Percentiles rank a stretch among this genome's conserved stretches.
Evolutionary conservation across 64 coral and sea anemone species (phyloP).

Genomic region (Montipora efflorescens): DNA sequence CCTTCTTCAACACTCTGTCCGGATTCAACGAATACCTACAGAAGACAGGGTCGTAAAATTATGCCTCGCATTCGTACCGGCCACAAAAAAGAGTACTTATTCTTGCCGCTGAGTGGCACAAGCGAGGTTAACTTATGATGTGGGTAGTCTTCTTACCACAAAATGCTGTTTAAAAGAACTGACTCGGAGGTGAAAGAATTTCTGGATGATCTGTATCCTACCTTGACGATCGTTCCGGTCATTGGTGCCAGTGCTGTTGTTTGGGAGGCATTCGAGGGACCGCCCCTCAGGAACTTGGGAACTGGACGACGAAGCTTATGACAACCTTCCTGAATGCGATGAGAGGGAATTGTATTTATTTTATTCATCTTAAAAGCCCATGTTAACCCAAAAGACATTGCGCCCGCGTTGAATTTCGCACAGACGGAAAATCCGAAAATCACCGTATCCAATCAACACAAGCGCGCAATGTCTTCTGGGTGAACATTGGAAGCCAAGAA

Average conservation of each 20-base stretch:
- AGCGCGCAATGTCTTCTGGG: too few relatives aligned
- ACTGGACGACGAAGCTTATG: constrained; percentile 61
- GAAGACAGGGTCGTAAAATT: not conserved
- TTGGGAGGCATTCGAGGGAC: not conserved
- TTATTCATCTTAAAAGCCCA: too few relatives aligned
- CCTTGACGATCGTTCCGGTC: constrained; percentile 82
- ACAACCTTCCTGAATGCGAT: constrained; percentile 54
- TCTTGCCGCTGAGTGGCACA: too few relatives aligned
- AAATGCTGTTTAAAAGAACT: too few relatives aligned
- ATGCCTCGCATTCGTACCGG: not conserved
- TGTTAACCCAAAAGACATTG: too few relatives aligned
- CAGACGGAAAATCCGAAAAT: too few relatives aligned
- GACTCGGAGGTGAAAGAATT: not conserved
- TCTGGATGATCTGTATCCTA: not conserved
- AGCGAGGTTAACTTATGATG: too few relatives aligned
- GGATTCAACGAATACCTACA: constrained; percentile 85
- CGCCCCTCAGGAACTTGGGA: constrained; percentile 73
- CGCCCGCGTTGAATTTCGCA: too few relatives aligned
- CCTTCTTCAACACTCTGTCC: constrained; percentile 91
- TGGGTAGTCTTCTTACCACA: too few relatives aligned
- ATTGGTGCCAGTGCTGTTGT: constrained; percentile 72
- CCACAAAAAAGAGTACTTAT: not conserved
- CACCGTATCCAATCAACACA: too few relatives aligned
- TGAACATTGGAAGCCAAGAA: not conserved
- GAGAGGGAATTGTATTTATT: not conserved